Percentiles rank a stretch among this genome's conserved stretches.
phyloP scores from a whole-genome alignment of 1,140 invertebrate species.

The Aphaenogaster floridana region DNA sequence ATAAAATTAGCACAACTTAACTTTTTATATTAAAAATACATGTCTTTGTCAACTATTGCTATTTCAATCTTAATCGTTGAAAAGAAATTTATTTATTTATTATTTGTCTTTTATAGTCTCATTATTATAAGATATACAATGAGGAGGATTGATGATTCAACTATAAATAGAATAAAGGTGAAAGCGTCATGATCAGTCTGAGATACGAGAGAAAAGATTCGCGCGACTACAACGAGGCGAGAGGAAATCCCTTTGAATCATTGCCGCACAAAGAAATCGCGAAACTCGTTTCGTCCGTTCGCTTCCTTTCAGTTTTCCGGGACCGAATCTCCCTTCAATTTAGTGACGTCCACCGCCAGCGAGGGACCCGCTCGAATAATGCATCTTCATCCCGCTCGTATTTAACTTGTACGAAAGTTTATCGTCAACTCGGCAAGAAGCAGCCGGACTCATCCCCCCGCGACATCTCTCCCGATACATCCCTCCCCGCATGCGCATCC shows the following conservation, averaged over 20 bases:
- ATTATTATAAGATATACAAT: background rate
- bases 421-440: constrained; percentile 81
- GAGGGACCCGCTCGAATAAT: constrained; percentile 59
- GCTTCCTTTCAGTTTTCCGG: constrained; percentile 14
- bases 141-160: background rate
- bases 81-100: background rate
- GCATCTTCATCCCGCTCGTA: constrained; percentile 79
- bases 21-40: constrained; percentile 1
- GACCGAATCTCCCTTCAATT: constrained; percentile 62
- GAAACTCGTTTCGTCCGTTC: constrained; percentile 57
- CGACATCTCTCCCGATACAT: constrained; percentile 20
- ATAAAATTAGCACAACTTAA: background rate
- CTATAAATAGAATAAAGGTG: constrained; percentile 31
- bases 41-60: background rate
- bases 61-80: background rate
- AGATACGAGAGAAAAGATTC: constrained; percentile 18
- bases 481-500: constrained; percentile 15
- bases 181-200: constrained; percentile 3
- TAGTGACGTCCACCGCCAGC: constrained; percentile 50
- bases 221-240: constrained; percentile 26
- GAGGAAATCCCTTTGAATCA: constrained; percentile 32
- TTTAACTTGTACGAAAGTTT: constrained; percentile 85
- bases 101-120: constrained; percentile 16
- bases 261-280: constrained; percentile 45
- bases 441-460: constrained; percentile 47